These are phyloP conservation scores for Protodeltote pygarga DNA, from an alignment of 2,888 invertebrate genomes.

Conservation along the genomic window DNA sequence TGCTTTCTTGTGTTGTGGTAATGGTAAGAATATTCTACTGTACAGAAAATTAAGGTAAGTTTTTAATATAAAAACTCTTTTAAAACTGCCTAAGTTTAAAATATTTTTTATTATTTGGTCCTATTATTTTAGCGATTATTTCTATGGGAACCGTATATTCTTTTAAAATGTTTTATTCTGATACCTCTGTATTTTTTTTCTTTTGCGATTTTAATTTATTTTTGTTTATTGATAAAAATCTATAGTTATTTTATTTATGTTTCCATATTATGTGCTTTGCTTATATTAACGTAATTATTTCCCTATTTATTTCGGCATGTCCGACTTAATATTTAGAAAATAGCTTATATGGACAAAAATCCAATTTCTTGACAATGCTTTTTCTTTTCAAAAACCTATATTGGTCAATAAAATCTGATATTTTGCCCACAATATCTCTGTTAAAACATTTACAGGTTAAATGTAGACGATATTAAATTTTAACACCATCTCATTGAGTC, in stretches of 20 bases:
- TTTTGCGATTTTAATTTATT: background rate
- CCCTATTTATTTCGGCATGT: conserved; percentile 8
- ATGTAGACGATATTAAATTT: too few relatives aligned
- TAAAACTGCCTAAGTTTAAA: background rate
- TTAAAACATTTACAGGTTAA: background rate
- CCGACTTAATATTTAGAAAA: conserved; percentile 2
- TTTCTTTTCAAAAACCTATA: too few relatives aligned
- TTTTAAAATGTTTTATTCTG: background rate
- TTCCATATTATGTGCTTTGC: conserved; percentile 19
- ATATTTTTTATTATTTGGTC: background rate
- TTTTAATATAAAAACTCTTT: background rate
- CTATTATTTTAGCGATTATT: too few relatives aligned
- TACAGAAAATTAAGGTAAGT: conserved; percentile 35
- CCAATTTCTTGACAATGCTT: conserved; percentile 5
- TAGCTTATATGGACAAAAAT: background rate
- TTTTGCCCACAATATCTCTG: background rate
- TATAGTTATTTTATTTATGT: background rate
- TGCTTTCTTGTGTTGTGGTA: conserved; percentile 37
- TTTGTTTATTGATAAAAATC: background rate
- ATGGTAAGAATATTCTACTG: conserved; percentile 10
- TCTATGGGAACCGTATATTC: too few relatives aligned
- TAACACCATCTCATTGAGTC: background rate
- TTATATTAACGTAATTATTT: conserved; percentile 14
- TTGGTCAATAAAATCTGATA: background rate
- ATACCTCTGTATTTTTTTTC: background rate